Evolutionary conservation across 2,888 invertebrate species (phyloP).

Genomic region (Lumbricus terrestris): DNA sequence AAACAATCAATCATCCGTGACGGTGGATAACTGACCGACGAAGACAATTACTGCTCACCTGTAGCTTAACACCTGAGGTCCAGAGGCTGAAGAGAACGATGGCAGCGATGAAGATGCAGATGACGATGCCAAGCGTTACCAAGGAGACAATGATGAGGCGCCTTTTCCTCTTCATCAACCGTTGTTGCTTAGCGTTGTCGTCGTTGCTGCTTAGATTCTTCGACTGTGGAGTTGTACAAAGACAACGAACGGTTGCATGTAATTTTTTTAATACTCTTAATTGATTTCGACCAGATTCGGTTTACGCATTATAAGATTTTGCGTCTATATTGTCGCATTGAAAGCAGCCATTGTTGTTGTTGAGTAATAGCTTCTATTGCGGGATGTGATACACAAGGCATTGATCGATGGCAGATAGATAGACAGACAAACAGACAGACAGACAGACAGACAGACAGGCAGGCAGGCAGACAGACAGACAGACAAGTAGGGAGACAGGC

Average conservation of each 20-base stretch:
- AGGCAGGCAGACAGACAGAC: neutral
- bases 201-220: neutral
- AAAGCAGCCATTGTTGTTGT: neutral
- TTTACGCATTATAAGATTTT: neutral
- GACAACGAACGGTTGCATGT: too few relatives aligned
- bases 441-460: neutral
- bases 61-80: neutral
- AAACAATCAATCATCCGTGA: too few relatives aligned
- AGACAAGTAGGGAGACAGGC: too few relatives aligned
- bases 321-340: neutral
- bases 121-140: neutral
- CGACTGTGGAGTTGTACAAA: neutral
- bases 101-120: neutral
- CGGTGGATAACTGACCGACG: too few relatives aligned
- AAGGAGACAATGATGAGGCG: neutral
- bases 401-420: too few relatives aligned
- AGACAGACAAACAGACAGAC: too few relatives aligned
- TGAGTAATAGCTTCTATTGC: too few relatives aligned
- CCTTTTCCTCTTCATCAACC: neutral
- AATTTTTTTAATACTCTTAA: too few relatives aligned
- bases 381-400: neutral
- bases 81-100: neutral
- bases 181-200: neutral
- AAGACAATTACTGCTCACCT: neutral
- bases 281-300: neutral